Conservation (phyloP, 1,140 invertebrate genomes). For the Drosophila asahinai region DNA sequence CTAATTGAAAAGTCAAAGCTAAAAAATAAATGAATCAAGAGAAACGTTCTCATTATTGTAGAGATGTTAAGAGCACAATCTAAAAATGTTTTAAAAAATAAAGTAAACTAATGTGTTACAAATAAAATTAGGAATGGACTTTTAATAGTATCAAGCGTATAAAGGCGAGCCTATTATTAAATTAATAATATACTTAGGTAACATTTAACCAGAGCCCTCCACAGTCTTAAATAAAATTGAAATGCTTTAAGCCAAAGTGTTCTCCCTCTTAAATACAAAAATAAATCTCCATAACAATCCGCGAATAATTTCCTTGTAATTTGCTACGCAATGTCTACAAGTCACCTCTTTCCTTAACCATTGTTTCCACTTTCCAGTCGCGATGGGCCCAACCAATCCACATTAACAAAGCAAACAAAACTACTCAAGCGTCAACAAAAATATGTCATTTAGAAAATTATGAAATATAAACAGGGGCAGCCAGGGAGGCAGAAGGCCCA, state of each 20-base stretch:
- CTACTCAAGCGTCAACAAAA: constrained; percentile 69
- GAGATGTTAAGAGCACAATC: background rate
- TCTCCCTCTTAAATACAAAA: too few species aligned
- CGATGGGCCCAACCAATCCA: constrained; percentile 25
- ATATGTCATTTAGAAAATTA: constrained; percentile 78
- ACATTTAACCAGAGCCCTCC: too few species aligned
- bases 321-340: constrained; percentile 19
- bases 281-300: too few species aligned
- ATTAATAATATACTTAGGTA: background rate
- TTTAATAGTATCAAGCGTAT: background rate
- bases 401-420: constrained; percentile 78
- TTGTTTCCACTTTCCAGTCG: constrained; percentile 15
- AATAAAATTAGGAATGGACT: background rate
- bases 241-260: background rate
- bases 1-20: constrained; percentile 35
- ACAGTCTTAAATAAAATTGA: background rate
- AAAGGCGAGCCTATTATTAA: background rate
- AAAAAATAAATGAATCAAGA: constrained; percentile 5
- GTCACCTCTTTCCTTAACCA: constrained; percentile 11
- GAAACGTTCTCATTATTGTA: constrained; percentile 4
- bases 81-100: background rate
- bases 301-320: constrained; percentile 10
- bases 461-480: constrained; percentile 61
- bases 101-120: background rate
- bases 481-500: constrained; percentile 4